phyloP scores from a whole-genome alignment of 2,888 invertebrate genomes.

The Podabrus alpinus region DNA sequence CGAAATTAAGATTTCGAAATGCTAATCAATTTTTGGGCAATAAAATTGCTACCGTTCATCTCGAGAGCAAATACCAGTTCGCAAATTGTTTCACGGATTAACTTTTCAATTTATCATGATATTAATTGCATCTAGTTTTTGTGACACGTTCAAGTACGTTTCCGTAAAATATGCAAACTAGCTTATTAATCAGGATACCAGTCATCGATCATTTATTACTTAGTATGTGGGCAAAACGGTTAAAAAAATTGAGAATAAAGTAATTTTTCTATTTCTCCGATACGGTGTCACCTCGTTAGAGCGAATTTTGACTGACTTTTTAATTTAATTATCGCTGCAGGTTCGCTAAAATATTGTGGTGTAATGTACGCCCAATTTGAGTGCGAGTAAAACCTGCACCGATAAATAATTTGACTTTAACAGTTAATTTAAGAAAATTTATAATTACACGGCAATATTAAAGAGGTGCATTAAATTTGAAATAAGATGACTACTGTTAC shows the following conservation, averaged over 20 bases:
- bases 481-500: constrained; percentile 29
- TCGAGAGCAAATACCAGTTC: neutral
- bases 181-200: neutral
- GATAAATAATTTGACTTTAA: neutral
- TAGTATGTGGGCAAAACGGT: neutral
- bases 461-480: neutral
- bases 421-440: neutral
- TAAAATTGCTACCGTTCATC: neutral
- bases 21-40: neutral
- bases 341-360: neutral
- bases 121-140: neutral
- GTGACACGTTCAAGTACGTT: neutral
- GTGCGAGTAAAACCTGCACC: neutral
- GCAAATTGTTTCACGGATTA: constrained; percentile 11
- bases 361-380: neutral
- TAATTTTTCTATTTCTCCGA: neutral
- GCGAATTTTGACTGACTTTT: neutral
- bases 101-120: constrained; percentile 3
- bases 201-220: neutral
- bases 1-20: neutral
- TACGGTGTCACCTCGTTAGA: neutral
- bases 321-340: neutral
- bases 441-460: neutral
- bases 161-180: neutral
- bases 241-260: neutral